Base-by-base conservation (phyloP, 1,140 invertebrate species). In the Neomicropteryx cornuta region DNA sequence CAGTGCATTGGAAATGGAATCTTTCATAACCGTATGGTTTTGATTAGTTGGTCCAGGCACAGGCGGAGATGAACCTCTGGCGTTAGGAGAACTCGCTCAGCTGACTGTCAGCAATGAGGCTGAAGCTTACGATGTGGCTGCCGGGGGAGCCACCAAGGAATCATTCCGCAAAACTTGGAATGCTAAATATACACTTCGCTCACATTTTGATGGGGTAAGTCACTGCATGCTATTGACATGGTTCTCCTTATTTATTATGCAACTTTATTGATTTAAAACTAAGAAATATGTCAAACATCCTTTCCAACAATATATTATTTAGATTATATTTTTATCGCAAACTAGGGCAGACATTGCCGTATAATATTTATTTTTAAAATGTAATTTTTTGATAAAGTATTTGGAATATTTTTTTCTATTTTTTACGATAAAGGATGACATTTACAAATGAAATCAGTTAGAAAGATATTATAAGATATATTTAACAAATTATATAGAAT, bases 91-190 rank as follows among this genome's bases (percentile, higher is more conserved):
- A 71, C 73, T 98, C 55, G 93, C 93, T 31, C 88, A 93, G 66
- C 75, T 97, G 39, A 96, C 93, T 33, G 90, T 96, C 43, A 94
- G 87, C 66, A 96, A 97, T 73, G 93, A 97, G 65, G 86, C 89
- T 14, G 93, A 96, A 58, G 79, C 81, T 39, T 95, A 94, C 62
- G 91, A 96, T 72, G 84, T 91, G 57, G 74, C 85, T 38, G n/a
- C n/a, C n/a, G n/a, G n/a, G n/a, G 79, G 83, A 50, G 53, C 56
- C 44, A 83, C 81, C 50, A 95, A 94, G 70, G 92, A 96, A 56
- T 84, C 83, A 39, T 93, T 88, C 71, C 79, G 92, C 53, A 97
- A 97, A 74, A 95, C 90, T 24, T 95, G 90, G 91, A 92, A 84
- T 66, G 87, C 88, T 43, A 94, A 94, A 65, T 94, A 93, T 53